phyloP scores from a whole-genome alignment of 2,888 invertebrate genomes.

The Eurytoma californica region DNA sequence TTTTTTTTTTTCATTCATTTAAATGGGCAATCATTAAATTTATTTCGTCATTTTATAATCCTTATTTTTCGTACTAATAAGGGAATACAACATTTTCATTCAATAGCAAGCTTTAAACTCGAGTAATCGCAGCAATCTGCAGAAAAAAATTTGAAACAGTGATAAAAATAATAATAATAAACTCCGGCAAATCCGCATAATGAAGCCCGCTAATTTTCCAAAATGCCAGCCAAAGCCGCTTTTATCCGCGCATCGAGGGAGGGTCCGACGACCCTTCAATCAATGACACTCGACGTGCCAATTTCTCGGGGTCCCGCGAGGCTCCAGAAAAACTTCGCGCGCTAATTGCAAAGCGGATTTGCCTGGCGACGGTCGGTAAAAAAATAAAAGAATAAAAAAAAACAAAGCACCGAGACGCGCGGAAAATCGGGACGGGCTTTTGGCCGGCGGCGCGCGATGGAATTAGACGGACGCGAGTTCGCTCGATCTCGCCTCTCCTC shows the following conservation, averaged over 20 bases:
- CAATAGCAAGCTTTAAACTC: neutral
- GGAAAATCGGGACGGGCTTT: neutral
- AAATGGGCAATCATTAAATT: no score
- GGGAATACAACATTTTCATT: no score
- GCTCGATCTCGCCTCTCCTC: neutral
- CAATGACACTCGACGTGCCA: conserved; percentile 31
- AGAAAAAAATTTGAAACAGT: no score
- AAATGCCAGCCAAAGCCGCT: no score
- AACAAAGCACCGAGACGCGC: neutral
- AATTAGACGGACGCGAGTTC: conserved; percentile 2
- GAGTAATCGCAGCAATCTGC: no score
- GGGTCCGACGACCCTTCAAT: conserved; percentile 22
- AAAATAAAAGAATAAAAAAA: neutral
- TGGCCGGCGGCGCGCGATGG: neutral
- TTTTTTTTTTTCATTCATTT: no score
- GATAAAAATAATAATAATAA: no score
- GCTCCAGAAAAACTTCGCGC: neutral
- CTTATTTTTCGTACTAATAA: no score
- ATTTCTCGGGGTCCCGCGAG: conserved; percentile 13
- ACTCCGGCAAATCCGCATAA: no score
- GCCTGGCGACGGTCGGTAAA: neutral
- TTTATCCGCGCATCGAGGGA: no score
- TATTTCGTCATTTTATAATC: neutral
- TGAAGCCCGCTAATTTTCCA: no score
- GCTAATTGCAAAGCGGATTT: conserved; percentile 36